Evolutionary conservation across 2,113 vertebrate species (phyloP).

Genomic region (Mohoua ochrocephala): DNA sequence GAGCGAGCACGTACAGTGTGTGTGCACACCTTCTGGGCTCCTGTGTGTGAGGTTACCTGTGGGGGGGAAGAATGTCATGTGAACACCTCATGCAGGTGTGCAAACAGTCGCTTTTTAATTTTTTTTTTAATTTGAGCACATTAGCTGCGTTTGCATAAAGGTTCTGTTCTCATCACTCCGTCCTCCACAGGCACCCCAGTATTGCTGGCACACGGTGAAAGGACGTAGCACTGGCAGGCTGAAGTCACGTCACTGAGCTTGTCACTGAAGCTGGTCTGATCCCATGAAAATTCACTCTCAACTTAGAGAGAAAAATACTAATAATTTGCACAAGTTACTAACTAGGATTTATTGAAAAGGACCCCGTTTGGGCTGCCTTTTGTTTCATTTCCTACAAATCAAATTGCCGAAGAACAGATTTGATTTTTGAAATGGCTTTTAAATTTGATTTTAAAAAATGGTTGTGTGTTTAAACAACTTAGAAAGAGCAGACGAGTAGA

Average conservation of each 20-base stretch:
- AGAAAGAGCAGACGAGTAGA: not conserved
- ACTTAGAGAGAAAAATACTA: not conserved
- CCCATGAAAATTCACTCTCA: not conserved
- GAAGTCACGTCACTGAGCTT: not conserved
- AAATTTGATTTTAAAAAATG: constrained; percentile 41
- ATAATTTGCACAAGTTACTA: not conserved
- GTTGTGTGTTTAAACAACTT: constrained; percentile 14
- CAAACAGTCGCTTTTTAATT: not conserved
- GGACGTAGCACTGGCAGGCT: accelerated
- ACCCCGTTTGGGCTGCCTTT: not conserved
- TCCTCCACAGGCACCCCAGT: not conserved
- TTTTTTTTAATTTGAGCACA: not conserved
- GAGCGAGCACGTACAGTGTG: not conserved
- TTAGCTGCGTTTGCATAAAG: not conserved
- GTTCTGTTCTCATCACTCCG: accelerated
- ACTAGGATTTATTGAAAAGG: constrained; percentile 30
- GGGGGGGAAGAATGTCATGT: not conserved
- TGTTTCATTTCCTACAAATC: constrained; percentile 51
- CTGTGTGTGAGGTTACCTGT: not conserved
- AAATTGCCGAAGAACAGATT: constrained; percentile 14
- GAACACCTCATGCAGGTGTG: not conserved
- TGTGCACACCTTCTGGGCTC: not conserved
- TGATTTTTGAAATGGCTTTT: constrained; percentile 61
- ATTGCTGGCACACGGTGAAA: not conserved
- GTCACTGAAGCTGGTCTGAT: not conserved